phyloP scores from a whole-genome alignment of 2,797 vertebrate species.

The Hypotaenidia philippensis region DNA sequence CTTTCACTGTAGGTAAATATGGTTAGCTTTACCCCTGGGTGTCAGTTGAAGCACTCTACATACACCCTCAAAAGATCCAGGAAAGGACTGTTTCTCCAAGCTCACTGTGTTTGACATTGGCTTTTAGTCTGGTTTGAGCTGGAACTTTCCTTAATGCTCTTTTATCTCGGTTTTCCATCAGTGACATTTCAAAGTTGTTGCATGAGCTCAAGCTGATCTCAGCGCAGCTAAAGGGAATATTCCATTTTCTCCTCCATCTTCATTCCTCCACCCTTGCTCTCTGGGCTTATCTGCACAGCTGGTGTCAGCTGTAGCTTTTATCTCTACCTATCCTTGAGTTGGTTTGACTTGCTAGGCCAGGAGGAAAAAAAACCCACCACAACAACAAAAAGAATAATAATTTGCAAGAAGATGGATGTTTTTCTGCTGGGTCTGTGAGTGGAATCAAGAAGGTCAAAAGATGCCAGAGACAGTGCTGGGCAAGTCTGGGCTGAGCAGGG shows the following conservation, averaged over 20 bases:
- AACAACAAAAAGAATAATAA: no score
- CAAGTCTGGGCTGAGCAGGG: neutral
- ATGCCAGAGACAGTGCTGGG: neutral
- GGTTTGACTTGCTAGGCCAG: neutral
- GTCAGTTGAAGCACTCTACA: neutral
- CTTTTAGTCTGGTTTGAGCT: constrained; percentile 2
- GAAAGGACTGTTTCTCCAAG: neutral
- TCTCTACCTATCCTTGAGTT: neutral
- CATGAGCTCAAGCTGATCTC: neutral
- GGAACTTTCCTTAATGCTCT: neutral
- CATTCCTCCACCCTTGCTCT: neutral
- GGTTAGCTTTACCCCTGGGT: neutral
- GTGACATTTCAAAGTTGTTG: constrained; percentile 3
- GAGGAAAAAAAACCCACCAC: no score
- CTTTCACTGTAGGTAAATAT: neutral
- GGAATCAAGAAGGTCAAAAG: neutral
- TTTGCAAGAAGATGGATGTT: neutral
- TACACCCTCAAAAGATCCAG: neutral
- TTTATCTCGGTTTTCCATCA: neutral
- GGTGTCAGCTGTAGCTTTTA: constrained; percentile 22
- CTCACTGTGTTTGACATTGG: neutral
- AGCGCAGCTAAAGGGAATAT: neutral
- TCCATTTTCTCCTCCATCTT: neutral
- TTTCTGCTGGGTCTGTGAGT: neutral
- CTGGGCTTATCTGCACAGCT: neutral